These are phyloP conservation scores for Icerya purchasi DNA, from an alignment of 2,888 invertebrate genomes.

Conservation along the genomic window DNA sequence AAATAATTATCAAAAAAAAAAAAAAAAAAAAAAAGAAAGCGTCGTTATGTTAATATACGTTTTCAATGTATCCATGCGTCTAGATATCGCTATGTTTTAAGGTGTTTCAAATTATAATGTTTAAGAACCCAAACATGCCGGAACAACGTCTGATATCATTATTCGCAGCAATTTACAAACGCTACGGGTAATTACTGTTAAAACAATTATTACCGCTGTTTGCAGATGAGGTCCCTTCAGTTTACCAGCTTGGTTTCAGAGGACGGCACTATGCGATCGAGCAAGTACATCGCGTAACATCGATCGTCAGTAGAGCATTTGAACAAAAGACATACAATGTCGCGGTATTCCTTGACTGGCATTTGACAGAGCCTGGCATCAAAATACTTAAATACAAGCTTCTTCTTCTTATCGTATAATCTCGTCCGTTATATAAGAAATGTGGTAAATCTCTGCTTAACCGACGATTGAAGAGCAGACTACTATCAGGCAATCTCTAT, in stretches of 20 bases:
- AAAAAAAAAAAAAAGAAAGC: too few relatives aligned
- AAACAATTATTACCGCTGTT: neutral
- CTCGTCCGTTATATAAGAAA: too few relatives aligned
- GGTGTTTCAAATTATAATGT: neutral
- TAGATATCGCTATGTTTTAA: neutral
- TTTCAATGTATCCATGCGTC: neutral
- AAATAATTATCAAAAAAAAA: neutral
- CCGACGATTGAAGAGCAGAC: too few relatives aligned
- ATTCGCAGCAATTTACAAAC: neutral
- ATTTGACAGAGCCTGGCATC: neutral
- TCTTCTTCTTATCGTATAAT: too few relatives aligned
- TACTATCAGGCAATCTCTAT: neutral
- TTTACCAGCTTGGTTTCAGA: neutral
- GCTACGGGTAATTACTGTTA: neutral
- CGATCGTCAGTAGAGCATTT: neutral
- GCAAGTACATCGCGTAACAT: neutral
- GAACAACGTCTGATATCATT: neutral
- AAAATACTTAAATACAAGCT: neutral
- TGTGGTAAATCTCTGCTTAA: too few relatives aligned
- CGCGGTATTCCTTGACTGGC: neutral
- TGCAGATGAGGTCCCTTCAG: neutral
- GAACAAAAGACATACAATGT: neutral
- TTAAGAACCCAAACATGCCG: neutral
- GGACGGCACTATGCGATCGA: neutral
- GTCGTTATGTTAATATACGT: neutral